phyloP scores from a whole-genome alignment of 2,888 invertebrate genomes.

The Ectemnius continuus region DNA sequence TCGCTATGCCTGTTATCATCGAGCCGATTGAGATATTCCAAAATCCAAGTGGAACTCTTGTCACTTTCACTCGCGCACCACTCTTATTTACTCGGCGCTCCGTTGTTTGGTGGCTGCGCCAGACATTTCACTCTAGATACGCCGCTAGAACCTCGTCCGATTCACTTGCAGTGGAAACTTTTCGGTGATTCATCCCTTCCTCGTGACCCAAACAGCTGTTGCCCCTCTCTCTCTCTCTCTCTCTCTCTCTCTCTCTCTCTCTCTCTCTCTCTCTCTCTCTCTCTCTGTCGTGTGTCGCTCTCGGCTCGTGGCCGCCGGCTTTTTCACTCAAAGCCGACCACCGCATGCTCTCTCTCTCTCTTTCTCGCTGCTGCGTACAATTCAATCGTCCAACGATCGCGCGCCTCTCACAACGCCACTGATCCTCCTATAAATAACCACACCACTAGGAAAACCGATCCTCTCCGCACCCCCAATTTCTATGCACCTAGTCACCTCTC shows the following conservation, averaged over 20 bases:
- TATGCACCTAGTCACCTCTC: too few relatives aligned
- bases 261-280: too few relatives aligned
- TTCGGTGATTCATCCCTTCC: conserved; percentile 66
- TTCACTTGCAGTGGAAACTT: conserved; percentile 59
- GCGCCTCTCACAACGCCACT: conserved; percentile 31
- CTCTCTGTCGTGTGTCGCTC: too few relatives aligned
- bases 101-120: too few relatives aligned
- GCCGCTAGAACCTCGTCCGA: background rate
- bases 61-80: conserved; percentile 5
- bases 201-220: conserved; percentile 59
- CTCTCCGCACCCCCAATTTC: conserved; percentile 8
- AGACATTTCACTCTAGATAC: background rate
- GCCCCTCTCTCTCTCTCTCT: conserved; percentile 16
- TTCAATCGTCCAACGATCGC: conserved; percentile 22
- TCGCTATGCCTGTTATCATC: too few relatives aligned
- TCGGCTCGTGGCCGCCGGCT: background rate
- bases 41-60: too few relatives aligned
- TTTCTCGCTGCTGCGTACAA: background rate
- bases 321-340: background rate
- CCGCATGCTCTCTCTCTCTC: background rate
- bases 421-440: conserved; percentile 45
- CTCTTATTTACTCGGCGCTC: background rate
- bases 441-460: background rate
- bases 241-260: conserved; percentile 14
- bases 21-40: too few relatives aligned